A percentile compares a stretch with the other conserved stretches of the same genome.
phyloP scores from a whole-genome alignment of 2,113 vertebrate genomes.

The Balaenoptera acutorostrata region DNA sequence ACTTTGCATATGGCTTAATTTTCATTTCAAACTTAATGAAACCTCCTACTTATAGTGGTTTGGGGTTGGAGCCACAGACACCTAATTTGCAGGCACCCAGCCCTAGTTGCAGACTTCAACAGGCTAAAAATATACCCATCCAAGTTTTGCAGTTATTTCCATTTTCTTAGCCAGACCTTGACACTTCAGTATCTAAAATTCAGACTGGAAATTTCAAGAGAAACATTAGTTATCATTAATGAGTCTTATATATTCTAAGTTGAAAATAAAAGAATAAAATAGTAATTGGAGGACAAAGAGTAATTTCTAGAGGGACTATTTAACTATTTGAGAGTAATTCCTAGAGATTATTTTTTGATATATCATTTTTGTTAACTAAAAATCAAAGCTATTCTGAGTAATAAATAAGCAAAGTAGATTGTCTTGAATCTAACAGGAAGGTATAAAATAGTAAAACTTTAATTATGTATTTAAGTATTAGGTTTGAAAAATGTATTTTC shows the following conservation, averaged over 20 bases:
- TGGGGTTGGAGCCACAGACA: conserved; percentile 13
- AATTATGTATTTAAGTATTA: background rate
- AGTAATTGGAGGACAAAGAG: background rate
- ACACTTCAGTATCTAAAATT: background rate
- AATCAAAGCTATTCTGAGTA: background rate
- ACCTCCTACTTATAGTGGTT: background rate
- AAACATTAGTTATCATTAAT: background rate
- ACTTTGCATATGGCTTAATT: conserved; percentile 17
- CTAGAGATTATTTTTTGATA: background rate
- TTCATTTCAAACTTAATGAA: conserved; percentile 31
- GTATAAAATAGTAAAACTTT: background rate
- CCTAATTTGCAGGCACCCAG: conserved; percentile 32
- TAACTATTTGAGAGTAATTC: background rate
- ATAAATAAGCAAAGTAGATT: background rate
- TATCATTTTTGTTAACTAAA: background rate
- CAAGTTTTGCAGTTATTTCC: conserved; percentile 32
- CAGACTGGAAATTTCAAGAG: conserved; percentile 7
- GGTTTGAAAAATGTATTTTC: background rate
- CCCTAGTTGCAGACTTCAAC: background rate
- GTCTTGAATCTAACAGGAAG: background rate
- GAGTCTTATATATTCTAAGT: background rate
- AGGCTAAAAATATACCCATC: conserved; percentile 12
- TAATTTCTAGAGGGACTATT: background rate
- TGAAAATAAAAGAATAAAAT: background rate
- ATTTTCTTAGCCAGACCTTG: background rate